Evolutionary conservation across 2,797 vertebrate species (phyloP), one percentile per base, ranked within the genome.

Genomic region (Pseudomugil tenellus): DNA sequence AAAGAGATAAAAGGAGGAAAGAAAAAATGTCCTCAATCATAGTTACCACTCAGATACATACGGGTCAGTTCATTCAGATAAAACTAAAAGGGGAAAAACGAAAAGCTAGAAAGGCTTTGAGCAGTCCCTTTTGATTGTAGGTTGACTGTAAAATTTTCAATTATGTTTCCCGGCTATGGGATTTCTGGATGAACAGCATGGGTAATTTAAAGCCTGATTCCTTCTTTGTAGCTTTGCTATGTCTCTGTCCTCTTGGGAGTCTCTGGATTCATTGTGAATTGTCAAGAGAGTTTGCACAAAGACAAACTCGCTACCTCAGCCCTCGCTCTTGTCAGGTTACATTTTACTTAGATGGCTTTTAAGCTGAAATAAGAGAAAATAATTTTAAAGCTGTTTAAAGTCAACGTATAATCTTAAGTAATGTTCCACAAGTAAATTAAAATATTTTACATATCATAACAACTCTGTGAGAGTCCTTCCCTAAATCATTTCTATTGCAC

Each of bases 91-190:
- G 3, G 10, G 26, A 13, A 4, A 21, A 16, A 46, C 10, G 7
- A 29, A 9, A 39, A 26, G 21, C 46, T 1, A 34, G 7, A 34
- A 25, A 31, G 34, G 29, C n/a, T 67, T 59, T 39, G 23, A 64
- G 13, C 56, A 8, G 49, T 7, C n/a, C 17, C 57, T 37, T 80
- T 67, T 67, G 25, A 68, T 37, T 53, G 32, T 54, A 23, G 23
- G 35, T 12, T 58, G 53, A 54, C 43, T 53, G n/a, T 48, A 76
- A 63, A 58, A 70, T 73, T 85, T 83, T 23, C 53, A 74, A 68
- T 80, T 56, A 66, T 23, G 34, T n/a, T 63, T 56, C 13, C 35
- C 19, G 52, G 54, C 41, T 17, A 5, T 73, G 28, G 57, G 65
- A 66, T 79, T 83, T 81, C 19, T 66, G 46, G 37, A 68, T 43